Percentiles rank a stretch among this genome's conserved stretches.
These are phyloP conservation scores for Stenotaenia linearis DNA, from an alignment of 2,888 invertebrate genomes.

Conservation along the genomic window DNA sequence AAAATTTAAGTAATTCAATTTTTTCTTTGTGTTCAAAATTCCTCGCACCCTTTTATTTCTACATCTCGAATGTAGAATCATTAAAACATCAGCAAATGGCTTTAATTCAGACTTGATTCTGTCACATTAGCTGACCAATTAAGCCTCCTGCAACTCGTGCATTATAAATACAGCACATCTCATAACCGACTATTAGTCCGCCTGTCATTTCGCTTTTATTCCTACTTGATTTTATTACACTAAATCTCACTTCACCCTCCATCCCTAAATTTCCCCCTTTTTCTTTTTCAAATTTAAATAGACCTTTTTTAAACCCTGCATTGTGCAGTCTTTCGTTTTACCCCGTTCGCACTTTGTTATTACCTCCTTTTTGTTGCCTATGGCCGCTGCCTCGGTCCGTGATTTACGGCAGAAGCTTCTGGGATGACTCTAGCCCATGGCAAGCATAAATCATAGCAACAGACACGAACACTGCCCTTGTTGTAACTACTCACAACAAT, in stretches of 20 bases:
- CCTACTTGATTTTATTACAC: conserved; percentile 4
- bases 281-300: neutral
- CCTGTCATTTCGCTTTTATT: neutral
- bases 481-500: neutral
- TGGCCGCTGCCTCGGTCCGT: neutral
- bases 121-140: neutral
- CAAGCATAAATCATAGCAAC: conserved; percentile 27
- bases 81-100: neutral
- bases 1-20: no score
- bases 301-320: neutral
- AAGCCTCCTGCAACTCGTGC: neutral
- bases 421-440: conserved; percentile 27
- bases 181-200: neutral
- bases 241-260: neutral
- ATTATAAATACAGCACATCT: neutral
- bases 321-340: neutral
- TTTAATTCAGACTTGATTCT: neutral
- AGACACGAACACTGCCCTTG: neutral
- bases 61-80: neutral
- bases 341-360: neutral
- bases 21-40: no score
- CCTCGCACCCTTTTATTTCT: no score
- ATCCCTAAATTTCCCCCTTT: neutral
- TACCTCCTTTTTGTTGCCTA: neutral
- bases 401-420: conserved; percentile 27